These are phyloP conservation scores for Andricus curvator DNA, from an alignment of 2,888 invertebrate genomes.

Conservation along the genomic window DNA sequence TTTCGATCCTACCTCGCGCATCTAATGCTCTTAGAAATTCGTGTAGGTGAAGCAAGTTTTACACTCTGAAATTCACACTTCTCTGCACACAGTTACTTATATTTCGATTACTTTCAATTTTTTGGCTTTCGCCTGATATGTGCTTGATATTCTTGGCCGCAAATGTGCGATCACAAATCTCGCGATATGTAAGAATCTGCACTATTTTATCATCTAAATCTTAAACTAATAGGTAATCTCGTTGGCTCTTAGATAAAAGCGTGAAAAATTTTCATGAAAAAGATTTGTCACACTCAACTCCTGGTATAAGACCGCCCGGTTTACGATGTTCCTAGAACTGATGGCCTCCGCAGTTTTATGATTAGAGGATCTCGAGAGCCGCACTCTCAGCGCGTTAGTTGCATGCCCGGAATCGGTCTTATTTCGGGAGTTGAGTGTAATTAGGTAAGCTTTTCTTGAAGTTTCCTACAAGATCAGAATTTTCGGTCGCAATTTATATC, in stretches of 20 bases:
- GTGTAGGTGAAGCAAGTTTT: conserved; percentile 14
- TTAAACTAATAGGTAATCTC: conserved; percentile 47
- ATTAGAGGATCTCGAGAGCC: no score
- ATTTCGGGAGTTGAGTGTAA: background rate
- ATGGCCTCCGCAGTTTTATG: no score
- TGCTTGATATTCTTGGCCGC: conserved; percentile 73
- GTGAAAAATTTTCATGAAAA: conserved; percentile 32
- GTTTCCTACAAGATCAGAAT: background rate
- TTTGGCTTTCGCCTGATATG: conserved; percentile 72
- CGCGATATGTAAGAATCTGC: conserved; percentile 57
- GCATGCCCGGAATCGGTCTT: no score
- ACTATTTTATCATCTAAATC: conserved; percentile 43
- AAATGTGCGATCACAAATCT: conserved; percentile 68
- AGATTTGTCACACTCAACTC: background rate
- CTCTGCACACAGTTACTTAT: conserved; percentile 21
- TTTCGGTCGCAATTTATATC: background rate
- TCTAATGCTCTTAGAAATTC: conserved; percentile 1
- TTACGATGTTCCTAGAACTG: no score
- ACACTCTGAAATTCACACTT: conserved; percentile 26
- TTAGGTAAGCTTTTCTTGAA: background rate
- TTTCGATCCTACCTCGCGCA: background rate
- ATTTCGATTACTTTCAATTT: conserved; percentile 43
- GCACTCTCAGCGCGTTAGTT: no score
- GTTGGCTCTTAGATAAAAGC: conserved; percentile 42
- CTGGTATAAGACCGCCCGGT: no score